A percentile compares a stretch with the other conserved stretches of the same genome.
phyloP scores from a whole-genome alignment of 2,888 invertebrate genomes.

The Syritta pipiens region DNA sequence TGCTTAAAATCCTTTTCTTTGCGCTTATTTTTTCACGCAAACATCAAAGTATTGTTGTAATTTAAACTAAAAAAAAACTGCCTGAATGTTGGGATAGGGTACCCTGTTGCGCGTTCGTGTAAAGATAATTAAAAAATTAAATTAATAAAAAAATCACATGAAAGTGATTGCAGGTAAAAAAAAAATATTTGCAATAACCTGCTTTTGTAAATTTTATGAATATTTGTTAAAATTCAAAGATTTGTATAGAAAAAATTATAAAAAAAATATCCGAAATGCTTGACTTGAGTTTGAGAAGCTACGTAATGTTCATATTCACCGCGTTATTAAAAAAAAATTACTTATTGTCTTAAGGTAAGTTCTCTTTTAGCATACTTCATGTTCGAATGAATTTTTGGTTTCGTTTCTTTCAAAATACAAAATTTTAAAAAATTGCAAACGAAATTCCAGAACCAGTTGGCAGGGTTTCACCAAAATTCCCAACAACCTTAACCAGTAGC shows the following conservation, averaged over 20 bases:
- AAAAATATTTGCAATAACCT: slow-evolving; percentile 48
- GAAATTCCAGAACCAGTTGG: slow-evolving; percentile 85
- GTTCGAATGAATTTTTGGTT: slow-evolving; percentile 7
- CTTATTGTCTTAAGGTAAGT: slow-evolving; percentile 58
- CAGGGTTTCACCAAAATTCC: slow-evolving; percentile 86
- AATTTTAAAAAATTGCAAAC: slow-evolving; percentile 24
- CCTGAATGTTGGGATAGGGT: slow-evolving; percentile 99
- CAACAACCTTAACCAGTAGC: slow-evolving; percentile 82
- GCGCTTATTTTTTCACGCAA: slow-evolving; percentile 71
- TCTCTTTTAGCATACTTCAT: slow-evolving; percentile 22
- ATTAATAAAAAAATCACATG: slow-evolving; percentile 65
- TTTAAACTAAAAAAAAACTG: slow-evolving; percentile 80
- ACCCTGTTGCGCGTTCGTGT: slow-evolving; percentile 85
- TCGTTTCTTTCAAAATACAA: slow-evolving; percentile 8
- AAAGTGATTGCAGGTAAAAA: slow-evolving; percentile 71
- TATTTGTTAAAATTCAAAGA: slow-evolving; percentile 16
- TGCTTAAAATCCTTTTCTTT: slow-evolving; percentile 78
- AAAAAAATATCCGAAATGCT: slow-evolving; percentile 71
- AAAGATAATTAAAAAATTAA: slow-evolving; percentile 44
- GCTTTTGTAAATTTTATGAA: slow-evolving; percentile 37
- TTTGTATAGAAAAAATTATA: slow-evolving; percentile 18
- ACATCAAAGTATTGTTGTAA: slow-evolving; percentile 58
- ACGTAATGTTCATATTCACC: slow-evolving; percentile 54
- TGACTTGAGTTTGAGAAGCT: slow-evolving; percentile 76
- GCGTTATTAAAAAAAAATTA: slow-evolving; percentile 31